A percentile compares a stretch with the other conserved stretches of the same genome.
Evolutionary conservation across 2,888 invertebrate genomes (phyloP).

Genomic region (Caenorhabditis drosophilae): DNA sequence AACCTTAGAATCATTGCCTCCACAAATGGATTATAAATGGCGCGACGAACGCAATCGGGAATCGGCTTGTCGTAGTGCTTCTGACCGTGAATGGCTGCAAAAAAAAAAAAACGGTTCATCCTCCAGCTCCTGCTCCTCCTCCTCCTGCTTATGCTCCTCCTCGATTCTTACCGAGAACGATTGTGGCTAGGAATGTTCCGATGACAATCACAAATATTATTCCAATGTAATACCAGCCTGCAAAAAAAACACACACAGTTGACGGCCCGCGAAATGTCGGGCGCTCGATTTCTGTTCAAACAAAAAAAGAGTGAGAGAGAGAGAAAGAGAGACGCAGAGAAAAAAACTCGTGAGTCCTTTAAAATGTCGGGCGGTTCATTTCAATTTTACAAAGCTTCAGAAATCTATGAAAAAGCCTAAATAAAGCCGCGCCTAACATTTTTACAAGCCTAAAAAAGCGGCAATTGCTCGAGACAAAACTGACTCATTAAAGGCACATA

Average conservation of each 20-base stretch:
- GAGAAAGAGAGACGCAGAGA: too few relatives aligned
- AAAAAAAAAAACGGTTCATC: neutral
- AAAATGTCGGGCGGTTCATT: too few relatives aligned
- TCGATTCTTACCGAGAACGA: constrained; percentile 67
- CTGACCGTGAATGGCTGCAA: constrained; percentile 52
- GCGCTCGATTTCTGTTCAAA: too few relatives aligned
- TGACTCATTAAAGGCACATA: constrained; percentile 72
- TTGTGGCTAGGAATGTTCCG: constrained; percentile 72
- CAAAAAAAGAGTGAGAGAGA: too few relatives aligned
- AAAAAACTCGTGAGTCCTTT: too few relatives aligned
- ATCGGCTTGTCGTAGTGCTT: constrained; percentile 50
- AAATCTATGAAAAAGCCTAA: too few relatives aligned
- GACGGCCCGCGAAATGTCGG: neutral
- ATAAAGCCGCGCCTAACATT: too few relatives aligned
- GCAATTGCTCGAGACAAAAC: constrained; percentile 20
- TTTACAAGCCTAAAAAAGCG: too few relatives aligned
- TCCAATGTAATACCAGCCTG: constrained; percentile 72
- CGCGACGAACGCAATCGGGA: constrained; percentile 18
- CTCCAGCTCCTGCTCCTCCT: too few relatives aligned
- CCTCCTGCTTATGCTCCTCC: too few relatives aligned
- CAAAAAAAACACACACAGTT: constrained; percentile 8
- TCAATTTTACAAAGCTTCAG: too few relatives aligned
- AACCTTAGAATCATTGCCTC: constrained; percentile 34
- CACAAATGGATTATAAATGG: constrained; percentile 44
- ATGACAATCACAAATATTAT: constrained; percentile 72